Conservation (phyloP, 2,113 vertebrate genomes). For the Brienomyrus brachyistius region DNA sequence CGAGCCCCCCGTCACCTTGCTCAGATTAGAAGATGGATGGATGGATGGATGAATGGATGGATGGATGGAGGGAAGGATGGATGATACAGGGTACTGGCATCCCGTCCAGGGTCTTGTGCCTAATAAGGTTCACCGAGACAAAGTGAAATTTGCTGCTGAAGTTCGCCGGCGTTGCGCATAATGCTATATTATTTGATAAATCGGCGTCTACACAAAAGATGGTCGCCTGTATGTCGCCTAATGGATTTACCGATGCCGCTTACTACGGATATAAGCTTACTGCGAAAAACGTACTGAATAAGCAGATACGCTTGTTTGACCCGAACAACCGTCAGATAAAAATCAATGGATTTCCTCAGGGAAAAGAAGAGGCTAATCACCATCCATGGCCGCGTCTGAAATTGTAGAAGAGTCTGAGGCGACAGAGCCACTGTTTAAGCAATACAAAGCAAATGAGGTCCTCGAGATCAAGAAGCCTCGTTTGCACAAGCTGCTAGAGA, state of each 20-base stretch:
- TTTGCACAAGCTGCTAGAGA: conserved; percentile 45
- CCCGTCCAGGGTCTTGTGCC: background rate
- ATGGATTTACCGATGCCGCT: background rate
- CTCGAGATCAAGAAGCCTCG: background rate
- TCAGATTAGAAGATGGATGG: background rate
- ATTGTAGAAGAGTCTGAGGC: rapidly evolving
- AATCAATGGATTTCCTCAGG: background rate
- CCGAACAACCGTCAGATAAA: background rate
- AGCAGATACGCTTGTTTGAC: background rate
- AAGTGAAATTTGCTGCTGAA: background rate
- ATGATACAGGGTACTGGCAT: background rate
- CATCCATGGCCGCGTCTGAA: conserved; percentile 52
- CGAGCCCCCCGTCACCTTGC: background rate
- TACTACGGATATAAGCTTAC: background rate
- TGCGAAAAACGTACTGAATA: background rate
- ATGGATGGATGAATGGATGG: background rate
- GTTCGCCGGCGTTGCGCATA: background rate
- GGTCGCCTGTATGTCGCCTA: background rate
- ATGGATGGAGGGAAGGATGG: background rate
- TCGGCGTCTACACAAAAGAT: background rate
- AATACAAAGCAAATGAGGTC: conserved; percentile 40
- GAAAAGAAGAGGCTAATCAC: background rate
- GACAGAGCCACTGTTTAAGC: background rate
- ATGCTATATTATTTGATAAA: background rate
- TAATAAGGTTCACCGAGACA: background rate